A percentile compares a stretch with the other conserved stretches of the same genome.
Evolutionary conservation across 2,113 vertebrate genomes (phyloP).

Genomic region (Chrysochloris asiatica): DNA sequence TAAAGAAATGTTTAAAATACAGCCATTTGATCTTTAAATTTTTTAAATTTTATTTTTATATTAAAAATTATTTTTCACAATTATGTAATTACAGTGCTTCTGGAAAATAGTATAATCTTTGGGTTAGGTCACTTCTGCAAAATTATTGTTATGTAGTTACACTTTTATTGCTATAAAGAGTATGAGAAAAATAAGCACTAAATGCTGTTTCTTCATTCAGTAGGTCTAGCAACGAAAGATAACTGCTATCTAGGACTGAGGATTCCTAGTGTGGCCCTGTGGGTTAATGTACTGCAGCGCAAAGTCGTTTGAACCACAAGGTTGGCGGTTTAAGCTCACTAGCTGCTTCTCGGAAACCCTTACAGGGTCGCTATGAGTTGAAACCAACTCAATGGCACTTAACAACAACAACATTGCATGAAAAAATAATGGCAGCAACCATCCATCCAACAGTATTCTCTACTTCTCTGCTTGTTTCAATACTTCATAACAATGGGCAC

Average conservation of each 20-base stretch:
- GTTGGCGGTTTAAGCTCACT: too few species aligned
- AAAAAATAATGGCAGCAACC: too few species aligned
- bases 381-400: too few species aligned
- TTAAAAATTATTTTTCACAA: slow-evolving; percentile 38
- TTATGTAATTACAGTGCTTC: neutral
- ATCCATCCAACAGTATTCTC: too few species aligned
- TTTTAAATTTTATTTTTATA: slow-evolving; percentile 29
- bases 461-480: too few species aligned
- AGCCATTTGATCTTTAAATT: neutral
- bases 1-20: slow-evolving; percentile 59
- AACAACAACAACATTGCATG: too few species aligned
- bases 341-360: too few species aligned
- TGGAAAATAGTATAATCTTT: neutral
- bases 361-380: too few species aligned
- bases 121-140: neutral
- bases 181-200: neutral
- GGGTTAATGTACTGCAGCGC: too few species aligned
- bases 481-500: too few species aligned
- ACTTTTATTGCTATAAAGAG: neutral
- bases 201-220: rapidly evolving
- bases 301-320: too few species aligned
- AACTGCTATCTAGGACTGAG: rapidly evolving
- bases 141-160: neutral
- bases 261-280: too few species aligned
- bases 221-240: neutral